phyloP scores from a whole-genome alignment of 1,140 invertebrate genomes.

The Neodiprion fabricii region DNA sequence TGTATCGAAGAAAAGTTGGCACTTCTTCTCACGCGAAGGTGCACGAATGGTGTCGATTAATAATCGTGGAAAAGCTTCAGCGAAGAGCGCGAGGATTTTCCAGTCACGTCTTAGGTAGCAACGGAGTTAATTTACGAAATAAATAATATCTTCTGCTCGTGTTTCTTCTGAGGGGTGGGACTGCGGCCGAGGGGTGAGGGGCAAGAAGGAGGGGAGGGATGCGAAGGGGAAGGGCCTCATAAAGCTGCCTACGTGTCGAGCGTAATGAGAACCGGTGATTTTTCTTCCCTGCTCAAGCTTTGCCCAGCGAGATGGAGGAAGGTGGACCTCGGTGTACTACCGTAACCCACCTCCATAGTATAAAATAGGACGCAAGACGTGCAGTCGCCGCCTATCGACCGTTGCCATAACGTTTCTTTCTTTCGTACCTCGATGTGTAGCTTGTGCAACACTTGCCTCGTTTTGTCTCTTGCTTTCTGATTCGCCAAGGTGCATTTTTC shows the following conservation, averaged over 20 bases:
- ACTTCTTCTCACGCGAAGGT: too few species aligned
- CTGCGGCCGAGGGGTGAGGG: conserved; percentile 22
- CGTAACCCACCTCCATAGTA: background rate
- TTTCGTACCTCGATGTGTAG: too few species aligned
- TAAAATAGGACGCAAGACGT: conserved; percentile 15
- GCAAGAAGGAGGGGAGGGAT: conserved; percentile 14
- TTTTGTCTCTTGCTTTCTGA: too few species aligned
- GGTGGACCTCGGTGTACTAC: conserved; percentile 46
- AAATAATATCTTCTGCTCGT: conserved; percentile 57
- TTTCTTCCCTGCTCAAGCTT: conserved; percentile 49
- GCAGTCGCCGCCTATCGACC: conserved; percentile 18
- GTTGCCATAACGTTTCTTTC: too few species aligned
- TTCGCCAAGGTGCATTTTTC: too few species aligned
- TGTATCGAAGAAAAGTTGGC: too few species aligned
- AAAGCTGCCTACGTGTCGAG: conserved; percentile 64
- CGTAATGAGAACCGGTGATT: conserved; percentile 62
- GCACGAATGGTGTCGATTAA: conserved; percentile 41
- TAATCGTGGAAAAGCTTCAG: conserved; percentile 49
- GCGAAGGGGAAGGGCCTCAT: conserved; percentile 41
- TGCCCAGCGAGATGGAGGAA: conserved; percentile 45
- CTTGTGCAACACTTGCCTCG: too few species aligned
- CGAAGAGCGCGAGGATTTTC: conserved; percentile 48
- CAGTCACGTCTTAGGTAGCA: conserved; percentile 49
- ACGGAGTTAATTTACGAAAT: conserved; percentile 58
- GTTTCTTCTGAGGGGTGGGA: conserved; percentile 23